These are phyloP conservation scores for Corella eumyota DNA, from an alignment of 23 tunicate species.

Conservation along the genomic window DNA sequence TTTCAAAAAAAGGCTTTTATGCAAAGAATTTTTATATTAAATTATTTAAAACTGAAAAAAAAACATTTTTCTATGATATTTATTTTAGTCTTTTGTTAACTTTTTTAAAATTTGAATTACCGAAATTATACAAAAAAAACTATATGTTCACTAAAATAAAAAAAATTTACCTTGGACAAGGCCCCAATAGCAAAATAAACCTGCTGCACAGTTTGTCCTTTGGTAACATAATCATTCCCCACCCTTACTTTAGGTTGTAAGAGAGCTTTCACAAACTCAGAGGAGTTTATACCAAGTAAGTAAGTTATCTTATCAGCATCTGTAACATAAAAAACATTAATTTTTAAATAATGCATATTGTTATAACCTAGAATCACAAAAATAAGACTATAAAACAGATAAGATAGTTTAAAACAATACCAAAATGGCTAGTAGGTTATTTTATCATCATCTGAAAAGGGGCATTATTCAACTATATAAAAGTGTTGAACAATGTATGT, in stretches of 20 bases:
- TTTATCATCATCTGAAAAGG: no score
- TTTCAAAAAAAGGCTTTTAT: no score
- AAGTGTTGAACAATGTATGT: no score
- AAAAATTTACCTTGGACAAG: conserved; percentile 52
- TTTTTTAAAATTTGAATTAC: no score
- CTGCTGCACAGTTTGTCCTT: conserved; percentile 99
- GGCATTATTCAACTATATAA: no score
- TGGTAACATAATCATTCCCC: conserved; percentile 96
- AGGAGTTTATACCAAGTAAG: conserved; percentile 80
- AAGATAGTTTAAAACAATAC: not conserved
- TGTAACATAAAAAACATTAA: conserved; percentile 12
- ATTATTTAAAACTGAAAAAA: no score
- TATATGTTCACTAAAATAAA: not conserved
- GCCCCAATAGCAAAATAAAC: conserved; percentile 78
- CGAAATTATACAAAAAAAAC: not conserved
- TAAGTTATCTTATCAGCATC: conserved; percentile 93
- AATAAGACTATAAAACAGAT: not conserved
- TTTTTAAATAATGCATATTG: no score
- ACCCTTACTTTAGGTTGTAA: conserved; percentile 88
- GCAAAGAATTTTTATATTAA: no score
- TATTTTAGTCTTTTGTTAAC: no score
- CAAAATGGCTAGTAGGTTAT: no score
- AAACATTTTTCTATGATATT: no score
- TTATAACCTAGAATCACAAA: not conserved
- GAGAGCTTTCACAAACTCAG: conserved; percentile 78